Evolutionary conservation across 2,888 invertebrate genomes (phyloP).

Genomic region (Marasmarcha lunaedactyla): DNA sequence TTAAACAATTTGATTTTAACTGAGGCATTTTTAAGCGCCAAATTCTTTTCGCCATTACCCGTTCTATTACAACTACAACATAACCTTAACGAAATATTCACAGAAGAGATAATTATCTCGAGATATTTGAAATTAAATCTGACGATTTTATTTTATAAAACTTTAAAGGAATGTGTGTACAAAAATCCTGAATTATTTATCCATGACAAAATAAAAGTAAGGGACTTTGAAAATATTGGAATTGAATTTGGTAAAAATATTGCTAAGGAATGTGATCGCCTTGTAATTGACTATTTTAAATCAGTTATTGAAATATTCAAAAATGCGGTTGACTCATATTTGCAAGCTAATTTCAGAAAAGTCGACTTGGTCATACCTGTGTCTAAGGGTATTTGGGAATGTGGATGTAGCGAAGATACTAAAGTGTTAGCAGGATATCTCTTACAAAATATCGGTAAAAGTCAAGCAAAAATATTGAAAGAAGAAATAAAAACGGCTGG

Average conservation of each 20-base stretch:
- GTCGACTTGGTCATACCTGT: not conserved
- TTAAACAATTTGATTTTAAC: conserved; percentile 26
- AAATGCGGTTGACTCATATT: conserved; percentile 18
- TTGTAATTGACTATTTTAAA: conserved; percentile 26
- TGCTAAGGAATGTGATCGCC: conserved; percentile 24
- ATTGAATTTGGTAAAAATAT: conserved; percentile 29
- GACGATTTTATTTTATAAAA: conserved; percentile 34
- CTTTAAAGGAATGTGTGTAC: conserved; percentile 26
- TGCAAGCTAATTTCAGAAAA: conserved; percentile 14
- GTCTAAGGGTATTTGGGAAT: conserved; percentile 8
- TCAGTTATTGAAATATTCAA: conserved; percentile 29
- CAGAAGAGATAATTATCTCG: conserved; percentile 27
- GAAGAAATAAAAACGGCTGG: no score
- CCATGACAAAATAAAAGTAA: conserved; percentile 17
- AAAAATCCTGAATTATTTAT: conserved; percentile 25
- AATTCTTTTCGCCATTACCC: conserved; percentile 26
- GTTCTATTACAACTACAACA: conserved; percentile 26
- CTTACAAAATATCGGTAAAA: not conserved
- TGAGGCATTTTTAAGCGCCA: conserved; percentile 24
- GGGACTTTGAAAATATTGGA: conserved; percentile 29
- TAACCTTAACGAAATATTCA: conserved; percentile 26
- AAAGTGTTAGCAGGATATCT: not conserved
- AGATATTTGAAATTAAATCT: conserved; percentile 28
- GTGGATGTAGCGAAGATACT: not conserved
- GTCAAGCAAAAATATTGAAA: no score